phyloP scores from a whole-genome alignment of 2,113 vertebrate genomes.

The Porphyrio hochstetteri region DNA sequence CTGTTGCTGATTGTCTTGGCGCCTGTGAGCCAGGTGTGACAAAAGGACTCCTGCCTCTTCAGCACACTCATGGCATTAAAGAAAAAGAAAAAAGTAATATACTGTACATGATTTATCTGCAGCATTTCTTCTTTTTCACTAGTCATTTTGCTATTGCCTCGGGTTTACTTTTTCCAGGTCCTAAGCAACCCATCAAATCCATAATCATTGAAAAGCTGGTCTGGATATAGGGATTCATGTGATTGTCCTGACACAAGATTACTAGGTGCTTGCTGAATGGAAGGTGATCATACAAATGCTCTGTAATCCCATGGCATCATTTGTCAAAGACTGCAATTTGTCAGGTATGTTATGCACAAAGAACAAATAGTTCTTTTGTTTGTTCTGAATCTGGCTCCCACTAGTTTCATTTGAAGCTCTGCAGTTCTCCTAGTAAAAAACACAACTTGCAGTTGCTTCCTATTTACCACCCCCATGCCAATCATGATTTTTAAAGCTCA shows the following conservation, averaged over 20 bases:
- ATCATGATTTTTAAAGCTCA: background rate
- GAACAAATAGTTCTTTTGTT: background rate
- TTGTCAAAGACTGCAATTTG: background rate
- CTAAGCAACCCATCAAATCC: background rate
- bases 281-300: background rate
- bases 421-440: background rate
- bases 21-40: background rate
- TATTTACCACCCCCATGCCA: background rate
- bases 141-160: background rate
- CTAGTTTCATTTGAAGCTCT: background rate
- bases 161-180: background rate
- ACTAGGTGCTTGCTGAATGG: background rate
- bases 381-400: background rate
- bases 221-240: background rate
- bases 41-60: background rate
- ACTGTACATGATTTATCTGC: background rate
- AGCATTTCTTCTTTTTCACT: background rate
- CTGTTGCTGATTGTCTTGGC: background rate
- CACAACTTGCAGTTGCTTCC: background rate
- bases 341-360: background rate
- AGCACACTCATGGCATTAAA: background rate
- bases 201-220: background rate
- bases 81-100: background rate
- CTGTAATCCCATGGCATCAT: background rate
- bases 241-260: background rate